Base-by-base conservation (phyloP, 2,888 invertebrate species). In the Salpingus planirostris region DNA sequence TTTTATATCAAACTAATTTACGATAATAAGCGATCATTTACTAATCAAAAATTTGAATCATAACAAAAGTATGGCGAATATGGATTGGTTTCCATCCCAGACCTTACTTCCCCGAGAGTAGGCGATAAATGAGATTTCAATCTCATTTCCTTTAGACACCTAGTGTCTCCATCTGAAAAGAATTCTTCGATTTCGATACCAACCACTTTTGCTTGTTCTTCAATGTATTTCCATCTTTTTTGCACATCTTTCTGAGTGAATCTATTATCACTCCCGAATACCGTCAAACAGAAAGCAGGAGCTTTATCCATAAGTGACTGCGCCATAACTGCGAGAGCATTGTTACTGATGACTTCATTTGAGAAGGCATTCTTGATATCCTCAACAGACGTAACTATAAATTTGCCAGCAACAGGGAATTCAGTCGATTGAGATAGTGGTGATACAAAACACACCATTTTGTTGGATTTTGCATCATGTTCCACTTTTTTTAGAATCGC, bases 401-500 rank as follows among this genome's bases (percentile, higher is more conserved):
- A 27, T 14, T 27, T 13, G 6, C 4, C 27, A 11, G 14, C 24
- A 11, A 24, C 13, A 4, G 31, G 31, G 24, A 31, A 24, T 10
- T 24, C 31, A 11, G 3, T 29, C 10, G 28, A 27, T 6, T 5
- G 12, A 29, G 15, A 24, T 27, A 40, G 18, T 6, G 21, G 27
- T 14, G 21, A 21, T 10, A 24, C 25, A 33, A 40, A 40, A 6
- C 40, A 36, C 12, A 40, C 24, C 13, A 40, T 8, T 15, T 25
- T 13, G 33, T 40, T 24, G 14, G 25, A 13, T 27, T 25, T 40
- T 13, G 27, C 8, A 27, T 29, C 21, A 29, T 40, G 35, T 2
- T 15, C 15, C 13, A 40, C 30, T 32, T 13, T 26, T 7, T 22
- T 21, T 3, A 11, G 27, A 13, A 40, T 27, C n/a, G 28, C 33